Conservation (phyloP, 2,888 invertebrate genomes). For the Cephus rjabovi region DNA sequence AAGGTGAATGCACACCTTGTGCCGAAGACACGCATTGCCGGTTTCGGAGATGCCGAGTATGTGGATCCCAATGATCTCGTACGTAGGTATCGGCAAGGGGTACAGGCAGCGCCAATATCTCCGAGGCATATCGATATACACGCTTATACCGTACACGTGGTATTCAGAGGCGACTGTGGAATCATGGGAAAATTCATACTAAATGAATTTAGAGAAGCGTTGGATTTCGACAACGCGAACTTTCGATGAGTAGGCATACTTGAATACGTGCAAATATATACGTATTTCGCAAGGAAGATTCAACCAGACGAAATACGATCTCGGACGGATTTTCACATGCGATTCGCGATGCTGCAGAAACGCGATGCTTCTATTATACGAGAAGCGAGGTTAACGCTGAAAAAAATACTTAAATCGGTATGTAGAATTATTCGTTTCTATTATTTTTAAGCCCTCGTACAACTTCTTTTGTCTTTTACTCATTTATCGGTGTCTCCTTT, state of each 20-base stretch:
- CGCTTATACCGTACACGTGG: background rate
- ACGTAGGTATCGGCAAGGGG: background rate
- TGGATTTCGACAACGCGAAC: background rate
- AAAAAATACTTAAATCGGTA: background rate
- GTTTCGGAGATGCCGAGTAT: constrained; percentile 54
- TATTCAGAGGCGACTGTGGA: background rate
- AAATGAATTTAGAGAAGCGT: background rate
- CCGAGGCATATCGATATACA: constrained; percentile 21
- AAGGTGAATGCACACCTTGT: constrained; percentile 49
- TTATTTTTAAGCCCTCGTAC: background rate
- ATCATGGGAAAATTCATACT: background rate
- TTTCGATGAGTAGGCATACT: background rate
- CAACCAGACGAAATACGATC: background rate
- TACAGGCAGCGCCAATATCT: constrained; percentile 28
- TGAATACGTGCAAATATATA: background rate
- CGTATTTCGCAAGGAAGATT: background rate
- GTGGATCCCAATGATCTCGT: constrained; percentile 17
- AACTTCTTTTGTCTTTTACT: background rate
- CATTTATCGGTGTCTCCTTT: constrained; percentile 1
- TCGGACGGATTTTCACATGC: background rate
- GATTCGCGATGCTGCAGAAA: background rate
- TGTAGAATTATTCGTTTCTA: background rate
- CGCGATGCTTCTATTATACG: background rate
- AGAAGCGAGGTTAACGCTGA: background rate
- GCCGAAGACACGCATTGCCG: constrained; percentile 54